These are phyloP conservation scores for Aspidoscelis tigris DNA, from an alignment of 2,113 vertebrate species.

Conservation along the genomic window DNA sequence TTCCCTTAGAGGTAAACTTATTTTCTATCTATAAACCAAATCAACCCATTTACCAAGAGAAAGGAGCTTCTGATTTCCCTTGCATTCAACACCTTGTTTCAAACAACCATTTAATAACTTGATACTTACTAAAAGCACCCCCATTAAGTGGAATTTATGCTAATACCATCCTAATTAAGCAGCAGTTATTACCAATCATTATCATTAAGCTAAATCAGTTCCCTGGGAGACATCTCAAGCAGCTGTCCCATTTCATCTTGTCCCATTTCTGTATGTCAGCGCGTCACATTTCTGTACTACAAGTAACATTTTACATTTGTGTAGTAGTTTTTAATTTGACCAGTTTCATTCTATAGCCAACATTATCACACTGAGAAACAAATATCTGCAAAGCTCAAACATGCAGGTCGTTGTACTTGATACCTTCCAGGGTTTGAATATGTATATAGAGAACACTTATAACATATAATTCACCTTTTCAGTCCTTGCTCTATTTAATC, in stretches of 20 bases:
- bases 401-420: background rate
- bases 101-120: slow-evolving; percentile 28
- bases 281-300: background rate
- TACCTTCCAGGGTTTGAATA: background rate
- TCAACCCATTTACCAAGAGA: background rate
- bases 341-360: background rate
- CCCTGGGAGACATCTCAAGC: slow-evolving; percentile 34
- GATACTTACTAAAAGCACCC: slow-evolving; percentile 26
- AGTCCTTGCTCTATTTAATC: background rate
- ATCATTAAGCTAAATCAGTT: slow-evolving; percentile 42
- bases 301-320: slow-evolving; percentile 31
- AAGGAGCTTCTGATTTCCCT: slow-evolving; percentile 1
- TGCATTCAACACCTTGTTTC: slow-evolving; percentile 21
- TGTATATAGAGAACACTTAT: background rate
- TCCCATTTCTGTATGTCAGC: slow-evolving; percentile 35
- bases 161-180: slow-evolving; percentile 45
- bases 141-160: slow-evolving; percentile 42
- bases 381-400: background rate
- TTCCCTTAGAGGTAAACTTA: background rate
- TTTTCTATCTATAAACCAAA: slow-evolving; percentile 8
- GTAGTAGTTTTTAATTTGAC: slow-evolving; percentile 9
- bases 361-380: background rate
- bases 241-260: slow-evolving; percentile 39
- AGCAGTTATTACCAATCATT: slow-evolving; percentile 38
- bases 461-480: too few relatives aligned